Base-by-base conservation (phyloP, 1,140 invertebrate species). In the Diachasma alloeum region DNA sequence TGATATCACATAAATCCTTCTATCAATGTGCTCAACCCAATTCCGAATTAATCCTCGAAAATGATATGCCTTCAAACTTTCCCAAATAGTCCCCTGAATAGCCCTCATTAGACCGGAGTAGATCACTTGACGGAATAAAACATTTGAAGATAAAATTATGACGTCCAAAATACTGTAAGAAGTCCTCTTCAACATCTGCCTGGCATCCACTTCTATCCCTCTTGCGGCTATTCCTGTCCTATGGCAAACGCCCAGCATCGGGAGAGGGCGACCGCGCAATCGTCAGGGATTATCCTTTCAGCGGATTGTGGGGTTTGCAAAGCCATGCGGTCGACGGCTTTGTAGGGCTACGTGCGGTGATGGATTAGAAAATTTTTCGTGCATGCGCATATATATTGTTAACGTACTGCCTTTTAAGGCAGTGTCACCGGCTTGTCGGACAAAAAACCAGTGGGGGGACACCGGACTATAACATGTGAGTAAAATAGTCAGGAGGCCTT, bases 271-370 rank as follows among this genome's bases (percentile, higher is more conserved):
- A 68, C 74, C 63, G 67, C 63, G 68, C 48, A 71, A 71, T 71
- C 68, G 36, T 71, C 36, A 44, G 53, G 74, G 74, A 76, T 76
- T 76, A 76, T 76, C 74, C 74, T 76, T 76, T 76, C 63, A 76
- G 46, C 68, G 26, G 46, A 76, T 76, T 76, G 67, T 31, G 48
- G 74, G 8, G n/a, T 70, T 24, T 31, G 31, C 68, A 48, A 44
- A 53, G 44, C 59, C 59, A 13, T 63, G 59, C 24, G 59, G 59
- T 63, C 59, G 19, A 24, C 59, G 59, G 59, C 22, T 63, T 59
- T 63, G 59, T 63, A 63, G 59, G 59, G 24, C 5, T 63, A 31
- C 59, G 24, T 63, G 22, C 24, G 24, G 59, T 63, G 59, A 63
- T 63, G 59, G 59, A 63, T 63, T 63, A 63, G 59, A 63, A 63